Base-by-base conservation (phyloP, 2,888 invertebrate genomes). In the Anthophora plumipes region DNA sequence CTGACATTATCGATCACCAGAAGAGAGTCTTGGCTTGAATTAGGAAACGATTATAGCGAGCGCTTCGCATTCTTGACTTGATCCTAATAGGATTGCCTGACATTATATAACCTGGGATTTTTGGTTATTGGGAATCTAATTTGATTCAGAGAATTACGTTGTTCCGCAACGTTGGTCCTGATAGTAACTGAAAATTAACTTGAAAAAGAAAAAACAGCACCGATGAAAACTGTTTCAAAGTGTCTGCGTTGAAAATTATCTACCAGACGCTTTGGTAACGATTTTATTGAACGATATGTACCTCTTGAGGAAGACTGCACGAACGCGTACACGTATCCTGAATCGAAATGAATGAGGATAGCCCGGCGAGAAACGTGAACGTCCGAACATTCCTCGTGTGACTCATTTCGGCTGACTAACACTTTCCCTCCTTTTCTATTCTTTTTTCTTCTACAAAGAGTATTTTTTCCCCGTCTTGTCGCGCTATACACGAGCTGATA, bases 391-490 rank as follows among this genome's bases (percentile, higher is more conserved):
- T 77, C 73, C 68, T 41, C 22, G 54, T 37, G 22, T 74, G 74
- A 78, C 46, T 78, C 78, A 78, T 55, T 55, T 31, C 31, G 31
- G 39, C 41, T 64, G 52, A 78, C 50, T 61, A 61, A 68, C 41
- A 22, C 50, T 39, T 48, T 57, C 20, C 22, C n/a, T 14, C 25
- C 46, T 76, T 31, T 17, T 39, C 17, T 3, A 48, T 43, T 12
- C 22, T 25, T 17, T 20, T 37, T 14, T 25, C 46, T 37, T 14
- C 20, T 46, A 3, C 17, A 7, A n/a, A 8, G 46, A 9, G 14
- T 39, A 55, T 54, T 55, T 57, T 54, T 52, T 46, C 55, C 22
- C 20, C 22, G 37, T n/a, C 43, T 37, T 54, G 46, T 72, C 37
- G 8, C 12, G 14, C 12, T 52, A 48, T 37, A 31, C 31, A 3